Evolutionary conservation across 2,888 invertebrate genomes (phyloP).

Genomic region (Nomada fabriciana): DNA sequence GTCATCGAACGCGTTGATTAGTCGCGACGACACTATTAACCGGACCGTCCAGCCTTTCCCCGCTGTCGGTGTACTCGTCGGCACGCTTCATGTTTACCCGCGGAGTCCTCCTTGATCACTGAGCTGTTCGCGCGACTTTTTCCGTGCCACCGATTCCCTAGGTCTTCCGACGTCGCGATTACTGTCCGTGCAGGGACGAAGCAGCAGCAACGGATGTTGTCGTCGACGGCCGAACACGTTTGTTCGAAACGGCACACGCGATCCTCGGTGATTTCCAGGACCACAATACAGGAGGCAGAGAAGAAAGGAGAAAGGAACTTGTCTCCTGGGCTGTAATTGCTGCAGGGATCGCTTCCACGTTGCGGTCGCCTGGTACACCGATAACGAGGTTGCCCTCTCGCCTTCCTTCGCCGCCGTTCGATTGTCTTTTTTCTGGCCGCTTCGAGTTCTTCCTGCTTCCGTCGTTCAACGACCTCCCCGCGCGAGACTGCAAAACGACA

Average conservation of each 20-base stretch:
- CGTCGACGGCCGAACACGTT: no score
- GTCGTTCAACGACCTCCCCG: slow-evolving; percentile 71
- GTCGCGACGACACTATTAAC: not conserved
- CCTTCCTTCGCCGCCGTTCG: slow-evolving; percentile 19
- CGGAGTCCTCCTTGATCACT: no score
- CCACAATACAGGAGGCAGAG: not conserved
- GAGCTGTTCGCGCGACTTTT: no score
- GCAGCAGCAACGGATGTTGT: no score
- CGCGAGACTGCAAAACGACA: slow-evolving; percentile 80
- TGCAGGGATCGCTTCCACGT: slow-evolving; percentile 34
- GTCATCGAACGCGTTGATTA: not conserved
- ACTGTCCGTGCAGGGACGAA: no score
- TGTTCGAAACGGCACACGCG: not conserved
- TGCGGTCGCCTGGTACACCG: slow-evolving; percentile 51
- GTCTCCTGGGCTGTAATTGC: slow-evolving; percentile 36
- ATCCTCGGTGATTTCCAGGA: slow-evolving; percentile 1
- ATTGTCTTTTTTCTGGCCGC: slow-evolving; percentile 24
- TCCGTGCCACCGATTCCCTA: no score
- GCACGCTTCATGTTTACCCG: not conserved
- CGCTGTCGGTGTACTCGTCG: no score
- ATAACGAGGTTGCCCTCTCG: slow-evolving; percentile 44
- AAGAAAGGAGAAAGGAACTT: slow-evolving; percentile 3
- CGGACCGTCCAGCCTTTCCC: not conserved
- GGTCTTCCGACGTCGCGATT: no score
- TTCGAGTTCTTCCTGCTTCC: slow-evolving; percentile 64